Evolutionary conservation across 2,797 vertebrate species (phyloP).

Genomic region (Muraenolepis orangiensis): DNA sequence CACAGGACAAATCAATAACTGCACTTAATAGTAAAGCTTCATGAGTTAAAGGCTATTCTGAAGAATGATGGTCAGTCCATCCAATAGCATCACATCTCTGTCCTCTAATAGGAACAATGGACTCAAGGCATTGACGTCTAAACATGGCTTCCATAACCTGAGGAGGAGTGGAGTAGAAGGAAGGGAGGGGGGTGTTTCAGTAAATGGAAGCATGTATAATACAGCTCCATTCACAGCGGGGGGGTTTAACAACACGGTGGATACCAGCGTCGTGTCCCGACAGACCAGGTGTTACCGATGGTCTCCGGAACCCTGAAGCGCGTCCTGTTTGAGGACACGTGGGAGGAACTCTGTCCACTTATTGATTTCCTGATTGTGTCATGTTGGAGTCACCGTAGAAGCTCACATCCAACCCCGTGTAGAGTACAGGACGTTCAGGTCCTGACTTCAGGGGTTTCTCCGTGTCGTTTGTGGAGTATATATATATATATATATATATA

Average conservation of each 20-base stretch:
- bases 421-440: too few relatives aligned
- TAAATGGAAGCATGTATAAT: conserved; percentile 35
- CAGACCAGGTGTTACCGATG: conserved; percentile 65
- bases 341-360: too few relatives aligned
- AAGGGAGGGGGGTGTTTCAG: conserved; percentile 7
- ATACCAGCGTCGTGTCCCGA: conserved; percentile 26
- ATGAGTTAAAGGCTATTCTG: not conserved
- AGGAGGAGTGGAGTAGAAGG: too few relatives aligned
- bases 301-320: conserved; percentile 62
- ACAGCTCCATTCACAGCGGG: conserved; percentile 35
- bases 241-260: conserved; percentile 11
- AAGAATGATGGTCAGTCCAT: not conserved
- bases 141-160: conserved; percentile 42
- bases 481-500: too few relatives aligned
- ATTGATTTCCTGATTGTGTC: too few relatives aligned
- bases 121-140: conserved; percentile 5
- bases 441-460: too few relatives aligned
- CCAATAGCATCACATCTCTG: not conserved
- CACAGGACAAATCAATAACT: conserved; percentile 42
- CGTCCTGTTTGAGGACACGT: conserved; percentile 72
- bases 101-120: not conserved
- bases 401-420: too few relatives aligned
- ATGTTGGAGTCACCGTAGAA: too few relatives aligned
- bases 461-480: too few relatives aligned
- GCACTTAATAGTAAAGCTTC: conserved; percentile 36